Base-by-base conservation (phyloP, 2,888 invertebrate species). In the Melanargia galathea region DNA sequence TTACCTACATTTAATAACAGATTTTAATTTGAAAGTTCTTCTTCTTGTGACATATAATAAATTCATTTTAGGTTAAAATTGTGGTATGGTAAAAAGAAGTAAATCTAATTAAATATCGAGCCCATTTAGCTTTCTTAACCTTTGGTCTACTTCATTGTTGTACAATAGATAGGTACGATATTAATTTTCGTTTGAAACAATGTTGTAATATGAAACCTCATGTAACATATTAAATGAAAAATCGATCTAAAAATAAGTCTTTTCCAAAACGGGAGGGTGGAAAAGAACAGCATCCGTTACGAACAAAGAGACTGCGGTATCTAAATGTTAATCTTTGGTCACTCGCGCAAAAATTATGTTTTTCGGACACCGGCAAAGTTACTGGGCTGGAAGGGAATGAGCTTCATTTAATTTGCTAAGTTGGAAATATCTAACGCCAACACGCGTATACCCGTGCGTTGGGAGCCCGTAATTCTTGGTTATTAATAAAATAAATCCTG, bases 271-370 rank as follows among this genome's bases (percentile, higher is more conserved):
- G 20, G 40, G 46, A 73, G 82, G 80, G 78, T 77, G 71, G 69
- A 81, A 70, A 73, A 82, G 81, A 82, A 79, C 77, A 74, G 78
- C 75, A 80, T 85, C 87, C 86, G 82, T 75, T 72, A 66, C 54
- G 75, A 72, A 88, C 87, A 90, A 87, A 84, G 81, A 83, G 80
- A 73, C 74, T 83, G 86, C 68, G 86, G 87, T 89, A 90, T 90
- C 90, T 89, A 84, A 90, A 90, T 87, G 88, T 83, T 83, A 83
- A 90, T 90, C 90, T 90, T 90, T 90, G 90, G 90, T 86, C 87
- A 87, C 81, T 89, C 85, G 84, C 81, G 86, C 90, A 91, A 91
- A 90, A 91, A 90, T 90, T 90, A 91, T 90, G 90, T 88, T 89
- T 91, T 90, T 90, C 87, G 90, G 90, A 83, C 87, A 76, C 78